These are phyloP conservation scores for Phalacrocorax carbo DNA, from an alignment of 2,113 vertebrate genomes.

Conservation along the genomic window DNA sequence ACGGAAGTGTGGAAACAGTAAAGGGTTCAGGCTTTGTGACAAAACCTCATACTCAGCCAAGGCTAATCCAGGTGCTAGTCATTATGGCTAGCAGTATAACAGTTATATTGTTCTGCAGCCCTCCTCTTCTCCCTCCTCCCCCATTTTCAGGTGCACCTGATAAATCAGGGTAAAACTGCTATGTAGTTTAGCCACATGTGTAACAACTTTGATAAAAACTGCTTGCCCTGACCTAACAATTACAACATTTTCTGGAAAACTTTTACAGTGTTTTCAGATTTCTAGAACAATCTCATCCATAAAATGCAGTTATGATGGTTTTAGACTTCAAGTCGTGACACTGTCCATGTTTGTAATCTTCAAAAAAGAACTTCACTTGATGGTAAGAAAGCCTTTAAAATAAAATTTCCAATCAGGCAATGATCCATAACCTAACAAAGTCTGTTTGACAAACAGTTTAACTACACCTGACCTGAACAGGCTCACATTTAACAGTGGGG, in stretches of 20 bases:
- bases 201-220: not conserved
- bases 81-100: not conserved
- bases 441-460: not conserved
- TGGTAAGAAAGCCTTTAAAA: not conserved
- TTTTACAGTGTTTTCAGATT: not conserved
- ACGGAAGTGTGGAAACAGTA: not conserved
- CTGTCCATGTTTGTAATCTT: not conserved
- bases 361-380: not conserved
- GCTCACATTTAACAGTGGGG: not conserved
- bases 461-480: not conserved
- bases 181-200: not conserved
- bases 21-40: not conserved
- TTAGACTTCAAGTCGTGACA: not conserved
- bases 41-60: not conserved
- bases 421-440: slow-evolving; percentile 3
- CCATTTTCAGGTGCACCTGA: not conserved
- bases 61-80: not conserved
- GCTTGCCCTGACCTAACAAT: not conserved
- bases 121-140: not conserved
- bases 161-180: not conserved
- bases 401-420: not conserved
- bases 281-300: not conserved
- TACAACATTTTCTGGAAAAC: not conserved
- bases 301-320: not conserved
- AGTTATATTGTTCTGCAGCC: not conserved